Conservation (phyloP, 2,113 vertebrate genomes). For the Probosciger aterrimus region DNA sequence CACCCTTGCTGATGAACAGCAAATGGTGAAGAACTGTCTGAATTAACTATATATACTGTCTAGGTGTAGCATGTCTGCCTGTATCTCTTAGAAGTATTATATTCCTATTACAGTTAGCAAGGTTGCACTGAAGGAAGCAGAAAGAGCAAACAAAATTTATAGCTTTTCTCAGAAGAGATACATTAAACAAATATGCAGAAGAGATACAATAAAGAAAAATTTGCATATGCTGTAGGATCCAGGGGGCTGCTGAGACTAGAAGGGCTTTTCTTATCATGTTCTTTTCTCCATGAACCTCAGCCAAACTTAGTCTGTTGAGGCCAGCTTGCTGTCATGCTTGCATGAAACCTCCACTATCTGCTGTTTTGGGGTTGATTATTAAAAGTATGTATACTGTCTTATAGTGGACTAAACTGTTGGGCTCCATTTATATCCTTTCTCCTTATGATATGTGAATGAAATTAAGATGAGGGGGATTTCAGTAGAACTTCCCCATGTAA, state of each 20-base stretch:
- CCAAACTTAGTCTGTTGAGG: background rate
- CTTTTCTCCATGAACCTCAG: background rate
- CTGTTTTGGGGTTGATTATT: background rate
- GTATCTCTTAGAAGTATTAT: background rate
- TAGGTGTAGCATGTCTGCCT: background rate
- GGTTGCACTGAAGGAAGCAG: background rate
- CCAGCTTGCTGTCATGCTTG: background rate
- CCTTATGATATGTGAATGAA: background rate
- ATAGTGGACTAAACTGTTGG: background rate
- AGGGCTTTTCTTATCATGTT: background rate
- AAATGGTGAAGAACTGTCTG: background rate
- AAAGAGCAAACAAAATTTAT: background rate
- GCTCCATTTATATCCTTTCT: background rate
- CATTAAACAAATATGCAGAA: background rate
- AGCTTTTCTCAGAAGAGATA: background rate
- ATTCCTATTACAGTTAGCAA: background rate
- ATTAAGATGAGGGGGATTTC: background rate
- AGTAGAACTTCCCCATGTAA: background rate
- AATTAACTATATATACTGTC: background rate
- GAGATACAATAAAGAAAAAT: background rate
- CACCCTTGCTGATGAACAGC: background rate
- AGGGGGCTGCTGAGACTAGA: background rate
- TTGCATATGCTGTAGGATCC: background rate
- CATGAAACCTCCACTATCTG: background rate
- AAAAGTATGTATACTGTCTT: accelerated